Base-by-base conservation (phyloP, 2,888 invertebrate genomes). In the Cotesia congregata region DNA sequence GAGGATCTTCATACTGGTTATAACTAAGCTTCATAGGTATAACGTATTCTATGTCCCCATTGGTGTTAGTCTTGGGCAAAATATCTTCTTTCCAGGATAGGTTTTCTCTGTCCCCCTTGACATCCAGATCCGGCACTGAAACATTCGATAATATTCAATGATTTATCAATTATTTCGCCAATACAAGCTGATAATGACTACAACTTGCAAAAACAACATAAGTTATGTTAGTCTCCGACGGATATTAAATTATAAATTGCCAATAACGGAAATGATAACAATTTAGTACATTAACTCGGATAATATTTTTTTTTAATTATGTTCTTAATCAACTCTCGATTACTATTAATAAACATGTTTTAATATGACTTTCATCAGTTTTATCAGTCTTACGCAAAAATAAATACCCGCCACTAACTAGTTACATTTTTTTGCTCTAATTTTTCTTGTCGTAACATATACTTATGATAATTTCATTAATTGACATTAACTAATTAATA, bases 21-120 rank as follows among this genome's bases (percentile, higher is more conserved):
- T 85, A 92, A 81, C 91, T 91, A 75, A 92, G 90, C 87, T 93
- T 94, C 76, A 90, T 85, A 12, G 93, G 92, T 78, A 90, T 91
- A 0, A 93, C 91, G 83, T 90, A 91, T 83, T 92, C 92, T 72
- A 91, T 89, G 72, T 90, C 89, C 1, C 81, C 81, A 69, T 84
- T 83, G 4, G 67, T 67, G 12, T 78, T 83, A 4, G 67, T 67
- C n/a, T 78, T 71, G 7, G 83, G 81, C 64, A 83, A 77, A 74
- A 81, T 81, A 41, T 86, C 82, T 9, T 77, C 40, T n/a, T 69
- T 64, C 20, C n/a, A 73, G 1, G 6, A 4, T 9, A 39, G 5
- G 38, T 73, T 60, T 15, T 38, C 50, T n/a, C 6, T 15, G n/a
- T 39, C n/a, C 15, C 6, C 1, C 20, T 67, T 6, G 17, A 9